Base-by-base conservation (phyloP, 64 coral and sea anemone species). In the Pachyseris speciosa region DNA sequence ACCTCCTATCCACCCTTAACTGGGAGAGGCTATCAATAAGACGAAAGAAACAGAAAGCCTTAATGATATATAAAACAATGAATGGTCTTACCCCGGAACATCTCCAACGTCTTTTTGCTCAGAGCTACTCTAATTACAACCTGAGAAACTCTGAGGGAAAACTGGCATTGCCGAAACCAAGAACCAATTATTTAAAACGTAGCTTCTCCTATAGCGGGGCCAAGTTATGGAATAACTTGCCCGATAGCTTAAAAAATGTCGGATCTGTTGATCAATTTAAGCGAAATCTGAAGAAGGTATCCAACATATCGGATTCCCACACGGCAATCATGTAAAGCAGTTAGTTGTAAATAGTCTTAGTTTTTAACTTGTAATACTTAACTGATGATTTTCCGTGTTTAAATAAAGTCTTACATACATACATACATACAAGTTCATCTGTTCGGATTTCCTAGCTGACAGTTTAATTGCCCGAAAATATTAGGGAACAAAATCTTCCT, bases 141-240 rank as follows among this genome's bases (percentile, higher is more conserved):
- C 47, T 83, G 40, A 83, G 79, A 64, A 83, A 83, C 51, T 13
- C 30, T 26, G 52, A 83, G 19, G 60, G 60, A 37, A 83, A 83
- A 55, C 30, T 83, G 31, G 32, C 50, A 30, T 83, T 58, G 37
- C 27, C 50, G 2, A 36, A 59, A 52, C 59, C 59, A 33, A 27
- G 60, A 52, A 64, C 74, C 16, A 19, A 83, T 32, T 63, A 83
- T 34, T 51, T 83, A 39, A 74, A 61, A 89, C 52, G 57, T 32
- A 78, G 49, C 72, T 83, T 83, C 52, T 60, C 33, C 25, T 83
- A 64, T 32, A 83, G 52, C 34, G 53, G 50, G 31, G 79, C 51
- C 55, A 55, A 17, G 28, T 29, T 83, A 10, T 63, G 79, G 53
- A 83, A 83, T 40, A 32, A 65, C 34, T 32, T 83, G 19, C 79